phyloP scores from a whole-genome alignment of 2,113 vertebrate genomes.

The Microcebus jonahi region DNA sequence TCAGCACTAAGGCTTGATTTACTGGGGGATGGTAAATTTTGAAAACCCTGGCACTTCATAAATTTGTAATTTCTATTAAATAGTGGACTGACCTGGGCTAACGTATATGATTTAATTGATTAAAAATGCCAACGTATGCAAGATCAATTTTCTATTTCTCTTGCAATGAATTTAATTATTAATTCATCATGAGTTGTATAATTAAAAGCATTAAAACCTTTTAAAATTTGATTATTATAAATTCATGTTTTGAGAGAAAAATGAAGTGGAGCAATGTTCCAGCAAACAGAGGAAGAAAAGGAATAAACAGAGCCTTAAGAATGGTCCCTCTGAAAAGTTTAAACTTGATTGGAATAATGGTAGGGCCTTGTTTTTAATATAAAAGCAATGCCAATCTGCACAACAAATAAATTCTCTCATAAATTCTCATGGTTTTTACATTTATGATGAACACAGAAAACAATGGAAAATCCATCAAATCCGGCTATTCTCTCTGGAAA shows the following conservation, averaged over 20 bases:
- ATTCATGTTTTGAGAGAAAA: constrained; percentile 63
- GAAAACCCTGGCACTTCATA: neutral
- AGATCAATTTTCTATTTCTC: constrained; percentile 51
- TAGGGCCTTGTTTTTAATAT: constrained; percentile 20
- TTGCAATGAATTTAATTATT: constrained; percentile 8
- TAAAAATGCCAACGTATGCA: constrained; percentile 24
- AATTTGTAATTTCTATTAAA: constrained; percentile 52
- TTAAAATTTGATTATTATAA: constrained; percentile 49
- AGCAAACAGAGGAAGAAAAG: neutral
- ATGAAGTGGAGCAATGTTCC: neutral
- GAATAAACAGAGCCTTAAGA: constrained; percentile 8
- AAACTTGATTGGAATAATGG: constrained; percentile 35
- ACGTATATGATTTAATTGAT: constrained; percentile 27
- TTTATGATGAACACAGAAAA: constrained; percentile 50
- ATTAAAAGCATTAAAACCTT: constrained; percentile 14
- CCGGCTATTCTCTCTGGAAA: constrained; percentile 9
- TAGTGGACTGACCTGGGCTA: constrained; percentile 45
- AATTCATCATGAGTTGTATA: neutral
- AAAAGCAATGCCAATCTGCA: constrained; percentile 36
- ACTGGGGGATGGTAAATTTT: neutral
- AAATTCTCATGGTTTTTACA: neutral
- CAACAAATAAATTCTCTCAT: constrained; percentile 49
- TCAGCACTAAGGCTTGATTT: constrained; percentile 49
- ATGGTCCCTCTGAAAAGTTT: constrained; percentile 2
- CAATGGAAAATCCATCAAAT: neutral